Base-by-base conservation (phyloP, 2,113 vertebrate species). In the Melospiza georgiana region DNA sequence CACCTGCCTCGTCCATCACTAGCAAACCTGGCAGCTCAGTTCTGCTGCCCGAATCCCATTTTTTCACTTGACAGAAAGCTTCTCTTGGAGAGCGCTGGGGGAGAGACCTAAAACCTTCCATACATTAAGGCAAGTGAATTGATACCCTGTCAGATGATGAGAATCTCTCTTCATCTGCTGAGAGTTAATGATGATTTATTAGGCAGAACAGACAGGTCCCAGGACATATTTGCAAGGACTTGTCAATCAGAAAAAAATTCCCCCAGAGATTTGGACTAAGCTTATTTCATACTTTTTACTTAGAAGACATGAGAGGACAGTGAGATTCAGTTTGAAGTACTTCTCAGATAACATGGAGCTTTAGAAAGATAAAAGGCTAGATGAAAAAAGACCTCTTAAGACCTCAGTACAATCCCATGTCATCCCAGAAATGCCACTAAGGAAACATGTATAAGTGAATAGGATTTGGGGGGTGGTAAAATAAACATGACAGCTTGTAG, bases 101-200 rank as follows among this genome's bases (percentile, higher is more conserved):
- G 49, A 92, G 49, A 91, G 4, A 87, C 92, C 83, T 84, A 54
- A 94, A 94, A 54, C 76, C 83, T 95, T 72, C 27, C 84, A 82
- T 68, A 92, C 90, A 93, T 96, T 95, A 96, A 89, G 76, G 86
- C 58, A 78, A 90, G 73, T 46, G 75, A 94, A 96, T 89, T 96
- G 96, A 96, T 96, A 89, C 58, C 52, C 88, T 92, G 90, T 82
- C 96, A 95, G 90, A 68, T 24, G 62, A 69, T 63, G 84, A 84
- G 77, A 84, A 90, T 66, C 68, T 93, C 90, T 93, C 93, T 96
- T 90, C 87, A 94, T 93, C 80, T 95, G 73, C 79, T 43, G 41
- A 93, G 76, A 77, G 80, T 65, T 97, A 97, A 97, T 75, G 92
- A 96, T 96, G 92, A 96, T 94, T 93, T 94, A 96, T 94, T 95